Base-by-base conservation (phyloP, 2,113 vertebrate genomes). In the Bolborhynchus lineola region DNA sequence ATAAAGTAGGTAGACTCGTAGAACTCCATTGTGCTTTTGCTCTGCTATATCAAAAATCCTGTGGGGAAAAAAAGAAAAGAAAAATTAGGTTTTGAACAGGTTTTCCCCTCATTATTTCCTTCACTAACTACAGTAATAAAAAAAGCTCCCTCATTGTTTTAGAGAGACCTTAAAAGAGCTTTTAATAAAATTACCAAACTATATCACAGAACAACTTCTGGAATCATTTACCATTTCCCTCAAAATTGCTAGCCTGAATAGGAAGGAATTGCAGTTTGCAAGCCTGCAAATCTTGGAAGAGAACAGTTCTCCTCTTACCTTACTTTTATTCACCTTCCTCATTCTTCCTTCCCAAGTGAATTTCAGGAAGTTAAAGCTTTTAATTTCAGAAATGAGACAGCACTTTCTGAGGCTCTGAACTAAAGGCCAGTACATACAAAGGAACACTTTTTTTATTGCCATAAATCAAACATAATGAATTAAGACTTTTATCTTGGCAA, bases 1-100 rank as follows among this genome's bases (percentile, higher is more conserved):
- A 99, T 98, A 59, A 99, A 99, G 98, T 99, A 99, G 91, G 99
- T 99, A 44, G 99, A 99, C 97, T 99, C 99, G 3, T 99, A 99
- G 96, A 99, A 98, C 96, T 99, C 99, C 98, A 99, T 98, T 96
- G 98, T 99, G 98, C 98, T 99, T 96, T 92, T 90, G 74, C 81
- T 95, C 70, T 80, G 93, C 39, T 86, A 8, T 69, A 82, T 83
- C 50, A 20, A 82, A 82, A 87, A 86, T 89, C 57, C 67, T 97
- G 11, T 0, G 50, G 14, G 5, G 13, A 42, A 16, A 39, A 23
- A 8, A 11, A 35, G 6, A 37, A 17, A 37, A n/a, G n/a, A 24
- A 5, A 23, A 55, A 80, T 92, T 15, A 92, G 55, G 16, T 52
- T 93, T 62, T 41, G 13, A 85, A 63, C 60, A 71, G 5, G 3